phyloP scores from a whole-genome alignment of 2,888 invertebrate species.

The Liposcelis brunnea region DNA sequence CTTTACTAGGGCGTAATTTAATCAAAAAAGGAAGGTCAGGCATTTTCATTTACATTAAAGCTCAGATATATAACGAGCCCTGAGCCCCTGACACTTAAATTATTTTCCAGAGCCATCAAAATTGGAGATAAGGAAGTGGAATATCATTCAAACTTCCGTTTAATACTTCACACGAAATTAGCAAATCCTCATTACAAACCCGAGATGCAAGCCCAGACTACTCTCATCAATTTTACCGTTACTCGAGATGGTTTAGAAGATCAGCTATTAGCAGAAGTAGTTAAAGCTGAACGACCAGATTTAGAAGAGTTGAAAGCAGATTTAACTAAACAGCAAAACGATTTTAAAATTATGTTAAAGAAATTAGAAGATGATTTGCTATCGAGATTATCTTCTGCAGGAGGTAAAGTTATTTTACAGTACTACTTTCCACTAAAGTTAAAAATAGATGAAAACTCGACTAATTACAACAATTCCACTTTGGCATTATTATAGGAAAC shows the following conservation, averaged over 20 bases:
- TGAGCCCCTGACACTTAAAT: neutral
- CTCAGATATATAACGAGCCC: too few species aligned
- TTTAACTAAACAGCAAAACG: slow-evolving; percentile 88
- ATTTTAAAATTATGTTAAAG: slow-evolving; percentile 90
- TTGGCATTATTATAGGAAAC: too few species aligned
- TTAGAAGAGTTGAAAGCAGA: slow-evolving; percentile 89
- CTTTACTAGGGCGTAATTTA: slow-evolving; percentile 74
- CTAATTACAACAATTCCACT: too few species aligned
- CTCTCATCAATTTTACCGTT: slow-evolving; percentile 91
- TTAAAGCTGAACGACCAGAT: slow-evolving; percentile 91
- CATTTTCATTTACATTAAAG: too few species aligned
- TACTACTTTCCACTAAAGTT: too few species aligned
- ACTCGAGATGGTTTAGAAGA: slow-evolving; percentile 92
- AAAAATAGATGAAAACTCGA: too few species aligned
- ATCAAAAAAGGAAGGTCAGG: slow-evolving; percentile 83
- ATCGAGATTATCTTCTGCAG: slow-evolving; percentile 43
- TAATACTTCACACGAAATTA: slow-evolving; percentile 85
- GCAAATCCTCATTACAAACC: slow-evolving; percentile 97
- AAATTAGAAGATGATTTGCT: slow-evolving; percentile 82
- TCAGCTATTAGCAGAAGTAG: slow-evolving; percentile 88
- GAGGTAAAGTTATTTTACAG: too few species aligned
- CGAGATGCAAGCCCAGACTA: slow-evolving; percentile 96
- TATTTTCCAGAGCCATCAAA: slow-evolving; percentile 62
- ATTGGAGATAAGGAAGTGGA: slow-evolving; percentile 95
- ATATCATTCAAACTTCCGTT: slow-evolving; percentile 68